Conservation (phyloP, 2,888 invertebrate genomes). For the Hirudinaria manillensis region DNA sequence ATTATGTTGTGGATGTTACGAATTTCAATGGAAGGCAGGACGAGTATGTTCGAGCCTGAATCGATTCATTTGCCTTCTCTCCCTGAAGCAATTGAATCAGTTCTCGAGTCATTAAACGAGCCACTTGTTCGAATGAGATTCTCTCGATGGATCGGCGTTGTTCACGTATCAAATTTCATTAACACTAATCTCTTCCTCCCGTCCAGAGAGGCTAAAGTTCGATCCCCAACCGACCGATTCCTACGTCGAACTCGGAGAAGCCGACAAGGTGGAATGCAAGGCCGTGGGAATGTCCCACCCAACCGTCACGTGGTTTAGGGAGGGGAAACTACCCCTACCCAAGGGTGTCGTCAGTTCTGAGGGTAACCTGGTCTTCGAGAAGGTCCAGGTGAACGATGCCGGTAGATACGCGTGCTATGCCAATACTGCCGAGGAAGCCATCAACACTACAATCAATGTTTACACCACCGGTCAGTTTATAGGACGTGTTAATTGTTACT, state of each 20-base stretch:
- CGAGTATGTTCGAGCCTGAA: too few relatives aligned
- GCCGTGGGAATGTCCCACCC: constrained; percentile 73
- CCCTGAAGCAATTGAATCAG: too few relatives aligned
- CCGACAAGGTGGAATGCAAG: constrained; percentile 79
- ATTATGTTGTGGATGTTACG: too few relatives aligned
- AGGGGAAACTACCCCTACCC: constrained; percentile 60
- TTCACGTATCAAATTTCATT: too few relatives aligned
- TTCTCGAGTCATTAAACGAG: too few relatives aligned
- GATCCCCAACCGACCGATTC: constrained; percentile 76
- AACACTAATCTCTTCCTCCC: too few relatives aligned
- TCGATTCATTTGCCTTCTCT: too few relatives aligned
- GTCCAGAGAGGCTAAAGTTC: constrained; percentile 74
- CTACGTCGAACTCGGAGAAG: constrained; percentile 73
- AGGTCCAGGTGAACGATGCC: constrained; percentile 64
- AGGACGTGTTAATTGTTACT: too few relatives aligned
- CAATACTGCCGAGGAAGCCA: constrained; percentile 68
- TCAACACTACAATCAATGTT: constrained; percentile 74
- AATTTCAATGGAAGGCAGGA: too few relatives aligned
- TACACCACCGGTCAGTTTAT: constrained; percentile 70
- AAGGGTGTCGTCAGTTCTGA: constrained; percentile 53
- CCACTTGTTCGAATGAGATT: too few relatives aligned
- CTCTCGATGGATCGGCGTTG: too few relatives aligned
- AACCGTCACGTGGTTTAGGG: constrained; percentile 66
- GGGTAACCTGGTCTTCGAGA: constrained; percentile 45
- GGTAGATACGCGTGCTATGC: constrained; percentile 80